phyloP scores from a whole-genome alignment of 37 sponge, comb jelly and placozoan species.

The Theonella swinhoei region DNA sequence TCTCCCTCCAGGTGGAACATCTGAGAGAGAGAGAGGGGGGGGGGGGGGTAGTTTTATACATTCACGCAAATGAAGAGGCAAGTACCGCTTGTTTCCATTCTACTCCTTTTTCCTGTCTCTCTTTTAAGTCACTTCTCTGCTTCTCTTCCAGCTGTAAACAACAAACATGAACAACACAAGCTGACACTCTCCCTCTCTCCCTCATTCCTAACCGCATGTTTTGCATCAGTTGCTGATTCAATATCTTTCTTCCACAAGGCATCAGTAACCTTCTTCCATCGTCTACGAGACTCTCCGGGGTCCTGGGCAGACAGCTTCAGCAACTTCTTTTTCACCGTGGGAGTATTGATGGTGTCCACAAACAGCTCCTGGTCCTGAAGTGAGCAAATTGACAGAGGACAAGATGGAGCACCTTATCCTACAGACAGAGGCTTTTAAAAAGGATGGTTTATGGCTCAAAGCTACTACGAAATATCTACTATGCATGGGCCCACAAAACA shows the following conservation, averaged over 20 bases:
- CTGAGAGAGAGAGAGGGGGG: slow-evolving; percentile 14
- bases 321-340: slow-evolving; percentile 87
- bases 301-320: slow-evolving; percentile 72
- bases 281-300: slow-evolving; percentile 72
- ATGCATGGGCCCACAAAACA: background rate
- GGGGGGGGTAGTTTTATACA: too few species aligned
- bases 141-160: slow-evolving; percentile 81
- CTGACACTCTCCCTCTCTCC: background rate
- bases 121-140: slow-evolving; percentile 80
- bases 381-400: background rate
- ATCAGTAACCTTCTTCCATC: slow-evolving; percentile 86
- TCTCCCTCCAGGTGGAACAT: slow-evolving; percentile 73
- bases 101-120: slow-evolving; percentile 77
- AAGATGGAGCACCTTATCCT: background rate
- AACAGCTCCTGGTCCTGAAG: slow-evolving; percentile 82
- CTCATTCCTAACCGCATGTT: slow-evolving; percentile 76
- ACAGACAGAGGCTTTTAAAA: background rate
- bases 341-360: slow-evolving; percentile 78
- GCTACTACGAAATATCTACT: background rate
- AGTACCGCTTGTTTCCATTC: slow-evolving; percentile 81
- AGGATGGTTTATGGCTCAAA: background rate
- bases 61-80: too few species aligned
- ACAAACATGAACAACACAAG: background rate
- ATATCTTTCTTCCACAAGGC: slow-evolving; percentile 68
- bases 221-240: slow-evolving; percentile 90